Conservation (phyloP, 1,140 invertebrate species). For the Trichonephila clavata region DNA sequence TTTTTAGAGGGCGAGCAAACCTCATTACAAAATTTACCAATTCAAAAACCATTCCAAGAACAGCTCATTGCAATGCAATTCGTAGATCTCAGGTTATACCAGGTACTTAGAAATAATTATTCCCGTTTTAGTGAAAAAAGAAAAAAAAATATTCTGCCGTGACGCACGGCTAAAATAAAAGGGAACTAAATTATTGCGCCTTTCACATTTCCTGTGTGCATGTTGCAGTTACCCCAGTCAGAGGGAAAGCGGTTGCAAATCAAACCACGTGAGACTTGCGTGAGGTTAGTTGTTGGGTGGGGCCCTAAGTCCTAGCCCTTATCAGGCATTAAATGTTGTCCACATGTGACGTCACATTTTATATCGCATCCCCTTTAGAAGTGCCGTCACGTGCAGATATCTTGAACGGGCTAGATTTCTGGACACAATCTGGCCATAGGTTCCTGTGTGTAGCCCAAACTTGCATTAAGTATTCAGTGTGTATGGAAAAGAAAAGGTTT, state of each 20-base stretch:
- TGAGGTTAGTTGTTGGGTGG: constrained; percentile 46
- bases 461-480: constrained; percentile 8
- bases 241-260: constrained; percentile 40
- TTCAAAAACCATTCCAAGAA: background rate
- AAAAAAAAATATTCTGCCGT: background rate
- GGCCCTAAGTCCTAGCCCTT: constrained; percentile 41
- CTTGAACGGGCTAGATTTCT: background rate
- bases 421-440: constrained; percentile 2
- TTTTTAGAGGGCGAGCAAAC: background rate
- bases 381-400: constrained; percentile 35
- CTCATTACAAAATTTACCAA: background rate
- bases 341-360: constrained; percentile 58
- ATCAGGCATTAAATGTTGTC: constrained; percentile 64
- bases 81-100: background rate
- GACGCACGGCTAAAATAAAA: constrained; percentile 16
- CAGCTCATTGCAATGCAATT: background rate
- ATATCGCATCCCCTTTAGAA: constrained; percentile 37
- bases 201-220: constrained; percentile 48
- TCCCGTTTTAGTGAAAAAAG: background rate
- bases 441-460: too few species aligned
- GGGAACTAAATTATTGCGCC: constrained; percentile 58
- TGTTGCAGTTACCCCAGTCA: background rate
- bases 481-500: background rate
- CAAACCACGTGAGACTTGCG: constrained; percentile 66
- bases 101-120: constrained; percentile 61